These are phyloP conservation scores for Myotis daubentonii DNA, from an alignment of 2,797 vertebrate genomes.

Conservation along the genomic window DNA sequence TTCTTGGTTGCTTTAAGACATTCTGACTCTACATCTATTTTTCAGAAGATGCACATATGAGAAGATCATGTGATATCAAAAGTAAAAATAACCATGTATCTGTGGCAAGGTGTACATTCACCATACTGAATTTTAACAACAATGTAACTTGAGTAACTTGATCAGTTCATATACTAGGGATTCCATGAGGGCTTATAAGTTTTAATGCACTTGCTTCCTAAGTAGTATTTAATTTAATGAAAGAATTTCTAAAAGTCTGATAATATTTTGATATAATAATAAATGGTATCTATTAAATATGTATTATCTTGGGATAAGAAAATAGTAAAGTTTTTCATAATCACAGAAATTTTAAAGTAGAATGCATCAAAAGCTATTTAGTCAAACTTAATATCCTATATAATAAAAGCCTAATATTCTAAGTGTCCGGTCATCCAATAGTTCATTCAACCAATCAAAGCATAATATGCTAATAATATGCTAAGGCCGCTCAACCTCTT, in stretches of 20 bases:
- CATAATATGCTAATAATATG: too few relatives aligned
- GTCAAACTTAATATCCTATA: not conserved
- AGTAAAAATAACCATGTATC: not conserved
- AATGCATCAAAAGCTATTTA: not conserved
- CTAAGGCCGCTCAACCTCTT: too few relatives aligned
- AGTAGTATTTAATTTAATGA: not conserved
- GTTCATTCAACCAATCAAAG: too few relatives aligned
- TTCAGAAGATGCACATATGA: not conserved
- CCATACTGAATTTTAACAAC: not conserved
- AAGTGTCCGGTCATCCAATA: too few relatives aligned
- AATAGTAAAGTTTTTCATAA: conserved; percentile 16
- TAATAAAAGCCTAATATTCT: too few relatives aligned
- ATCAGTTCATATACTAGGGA: not conserved
- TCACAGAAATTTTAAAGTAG: not conserved
- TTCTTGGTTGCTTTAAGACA: not conserved
- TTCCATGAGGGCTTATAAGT: not conserved
- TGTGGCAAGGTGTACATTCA: not conserved
- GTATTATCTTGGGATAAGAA: not conserved
- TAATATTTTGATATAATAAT: not conserved
- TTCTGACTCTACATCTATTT: not conserved
- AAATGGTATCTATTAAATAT: not conserved
- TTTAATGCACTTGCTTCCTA: not conserved
- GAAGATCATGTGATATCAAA: not conserved
- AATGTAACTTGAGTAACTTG: not conserved
- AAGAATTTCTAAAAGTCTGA: not conserved